A percentile compares a stretch with the other conserved stretches of the same genome.
Evolutionary conservation across 2,888 invertebrate species (phyloP).

Genomic region (Griposia aprilina): DNA sequence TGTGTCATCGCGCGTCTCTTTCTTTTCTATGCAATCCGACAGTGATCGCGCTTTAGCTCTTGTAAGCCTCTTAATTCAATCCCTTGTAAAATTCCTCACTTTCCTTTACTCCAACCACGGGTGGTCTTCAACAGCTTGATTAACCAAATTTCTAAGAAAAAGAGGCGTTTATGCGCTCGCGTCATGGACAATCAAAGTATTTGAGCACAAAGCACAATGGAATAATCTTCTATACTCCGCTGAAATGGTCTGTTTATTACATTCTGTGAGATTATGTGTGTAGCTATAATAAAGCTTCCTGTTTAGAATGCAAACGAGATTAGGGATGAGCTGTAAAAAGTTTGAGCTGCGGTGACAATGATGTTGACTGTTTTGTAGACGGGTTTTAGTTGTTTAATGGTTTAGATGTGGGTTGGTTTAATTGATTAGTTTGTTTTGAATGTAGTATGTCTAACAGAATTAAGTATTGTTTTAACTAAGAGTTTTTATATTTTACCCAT

Average conservation of each 20-base stretch:
- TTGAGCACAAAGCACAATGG: slow-evolving; percentile 51
- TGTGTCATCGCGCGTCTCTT: too few relatives aligned
- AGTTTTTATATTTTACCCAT: neutral
- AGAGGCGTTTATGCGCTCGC: slow-evolving; percentile 17
- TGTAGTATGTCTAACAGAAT: neutral
- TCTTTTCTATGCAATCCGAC: too few relatives aligned
- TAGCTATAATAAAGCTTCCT: slow-evolving; percentile 56
- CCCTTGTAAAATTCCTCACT: neutral
- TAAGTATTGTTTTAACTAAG: neutral
- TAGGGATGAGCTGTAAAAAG: slow-evolving; percentile 61
- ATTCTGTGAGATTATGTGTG: slow-evolving; percentile 55
- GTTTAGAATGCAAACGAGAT: slow-evolving; percentile 65
- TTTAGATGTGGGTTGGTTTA: slow-evolving; percentile 31
- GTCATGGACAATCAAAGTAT: slow-evolving; percentile 56
- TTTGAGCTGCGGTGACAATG: slow-evolving; percentile 54
- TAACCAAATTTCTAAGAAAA: slow-evolving; percentile 40
- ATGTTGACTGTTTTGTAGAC: slow-evolving; percentile 42
- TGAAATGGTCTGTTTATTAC: slow-evolving; percentile 61
- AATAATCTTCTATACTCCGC: slow-evolving; percentile 50
- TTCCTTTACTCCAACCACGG: neutral
- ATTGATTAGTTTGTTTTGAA: slow-evolving; percentile 17
- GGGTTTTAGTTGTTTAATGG: slow-evolving; percentile 15
- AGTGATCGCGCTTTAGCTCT: too few relatives aligned
- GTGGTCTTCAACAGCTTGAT: slow-evolving; percentile 28
- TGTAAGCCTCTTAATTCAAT: too few relatives aligned